These are phyloP conservation scores for Centropus bengalensis DNA, from an alignment of 2,113 vertebrate species.

Conservation along the genomic window DNA sequence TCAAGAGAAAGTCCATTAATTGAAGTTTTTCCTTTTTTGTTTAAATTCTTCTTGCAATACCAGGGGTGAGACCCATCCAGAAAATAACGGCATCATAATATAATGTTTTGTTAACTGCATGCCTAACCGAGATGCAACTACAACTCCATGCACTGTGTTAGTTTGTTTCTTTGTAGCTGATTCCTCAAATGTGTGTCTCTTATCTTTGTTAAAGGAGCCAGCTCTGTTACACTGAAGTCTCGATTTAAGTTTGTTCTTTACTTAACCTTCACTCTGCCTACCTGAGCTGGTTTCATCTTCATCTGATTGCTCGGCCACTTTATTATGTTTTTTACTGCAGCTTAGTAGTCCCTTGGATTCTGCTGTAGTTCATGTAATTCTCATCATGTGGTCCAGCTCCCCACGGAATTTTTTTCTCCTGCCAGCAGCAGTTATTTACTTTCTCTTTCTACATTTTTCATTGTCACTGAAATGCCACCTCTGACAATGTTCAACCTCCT, in stretches of 20 bases:
- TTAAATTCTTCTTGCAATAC: background rate
- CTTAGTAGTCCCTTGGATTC: slow-evolving; percentile 51
- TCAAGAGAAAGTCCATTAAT: background rate
- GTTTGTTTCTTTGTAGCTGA: background rate
- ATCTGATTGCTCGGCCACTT: slow-evolving; percentile 25
- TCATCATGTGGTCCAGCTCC: slow-evolving; percentile 20
- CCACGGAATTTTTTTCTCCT: slow-evolving; percentile 29
- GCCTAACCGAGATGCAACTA: background rate
- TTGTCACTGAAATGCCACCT: slow-evolving; percentile 43
- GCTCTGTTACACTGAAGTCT: slow-evolving; percentile 3
- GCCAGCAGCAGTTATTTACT: slow-evolving; percentile 56
- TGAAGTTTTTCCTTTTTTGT: background rate
- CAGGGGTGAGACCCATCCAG: background rate
- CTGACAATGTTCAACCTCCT: slow-evolving; percentile 32
- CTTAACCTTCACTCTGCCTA: slow-evolving; percentile 50
- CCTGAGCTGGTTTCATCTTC: slow-evolving; percentile 49
- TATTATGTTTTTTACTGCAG: slow-evolving; percentile 42
- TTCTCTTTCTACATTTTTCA: slow-evolving; percentile 62
- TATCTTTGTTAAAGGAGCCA: background rate
- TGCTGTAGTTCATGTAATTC: slow-evolving; percentile 57
- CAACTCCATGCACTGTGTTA: background rate
- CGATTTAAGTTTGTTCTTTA: slow-evolving; percentile 60
- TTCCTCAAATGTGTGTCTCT: slow-evolving; percentile 2
- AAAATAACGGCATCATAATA: background rate
- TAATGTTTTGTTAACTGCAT: background rate